Conservation (phyloP, 1,140 invertebrate species). For the Zaprionus kolodkinae region DNA sequence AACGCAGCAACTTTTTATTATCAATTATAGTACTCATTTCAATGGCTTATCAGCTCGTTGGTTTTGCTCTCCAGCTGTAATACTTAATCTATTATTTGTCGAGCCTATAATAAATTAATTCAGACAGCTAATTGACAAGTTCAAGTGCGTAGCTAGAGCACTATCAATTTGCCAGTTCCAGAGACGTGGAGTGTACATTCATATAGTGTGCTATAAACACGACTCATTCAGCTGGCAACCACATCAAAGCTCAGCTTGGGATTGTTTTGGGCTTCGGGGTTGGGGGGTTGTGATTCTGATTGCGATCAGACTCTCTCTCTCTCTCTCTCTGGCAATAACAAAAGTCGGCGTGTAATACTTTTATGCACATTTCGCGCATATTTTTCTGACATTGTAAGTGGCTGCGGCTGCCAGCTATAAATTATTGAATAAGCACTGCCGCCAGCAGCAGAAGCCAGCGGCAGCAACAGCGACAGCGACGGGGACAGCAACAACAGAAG, state of each 20-base stretch:
- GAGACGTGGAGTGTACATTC: not conserved
- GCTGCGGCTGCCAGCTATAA: constrained; percentile 80
- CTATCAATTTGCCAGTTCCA: not conserved
- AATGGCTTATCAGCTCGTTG: not conserved
- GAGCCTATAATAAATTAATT: constrained; percentile 10
- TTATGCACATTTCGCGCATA: constrained; percentile 81
- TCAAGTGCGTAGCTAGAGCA: not conserved
- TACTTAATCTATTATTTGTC: not conserved
- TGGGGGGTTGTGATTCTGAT: not conserved
- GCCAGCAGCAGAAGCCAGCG: constrained; percentile 48
- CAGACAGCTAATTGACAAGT: constrained; percentile 4
- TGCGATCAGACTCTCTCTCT: not conserved
- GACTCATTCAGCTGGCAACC: not conserved
- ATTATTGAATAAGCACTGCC: constrained; percentile 81
- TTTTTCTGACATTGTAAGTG: constrained; percentile 82
- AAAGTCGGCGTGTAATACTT: constrained; percentile 77
- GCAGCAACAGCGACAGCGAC: constrained; percentile 33
- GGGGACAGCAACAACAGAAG: constrained; percentile 11
- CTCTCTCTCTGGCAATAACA: constrained; percentile 47
- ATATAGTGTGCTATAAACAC: not conserved
- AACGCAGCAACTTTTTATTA: not conserved
- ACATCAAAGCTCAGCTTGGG: constrained; percentile 24
- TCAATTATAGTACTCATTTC: not conserved
- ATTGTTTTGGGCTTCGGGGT: not conserved
- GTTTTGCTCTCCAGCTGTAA: not conserved